Evolutionary conservation across 2,797 vertebrate genomes (phyloP).

Genomic region (Muscicapa comitata): DNA sequence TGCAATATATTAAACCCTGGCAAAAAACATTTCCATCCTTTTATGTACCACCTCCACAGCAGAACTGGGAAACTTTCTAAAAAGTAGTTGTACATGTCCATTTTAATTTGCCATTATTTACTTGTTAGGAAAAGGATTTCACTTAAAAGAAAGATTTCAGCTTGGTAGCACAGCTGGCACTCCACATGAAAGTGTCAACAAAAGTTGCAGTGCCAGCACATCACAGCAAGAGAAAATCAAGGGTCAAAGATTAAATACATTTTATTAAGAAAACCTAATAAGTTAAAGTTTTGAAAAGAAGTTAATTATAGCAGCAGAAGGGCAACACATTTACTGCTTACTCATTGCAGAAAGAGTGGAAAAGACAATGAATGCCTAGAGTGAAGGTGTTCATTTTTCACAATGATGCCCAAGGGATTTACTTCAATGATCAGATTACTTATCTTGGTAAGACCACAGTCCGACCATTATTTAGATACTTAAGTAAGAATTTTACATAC

Average conservation of each 20-base stretch:
- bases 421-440: neutral
- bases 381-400: neutral
- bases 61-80: neutral
- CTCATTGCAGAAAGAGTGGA: neutral
- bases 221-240: neutral
- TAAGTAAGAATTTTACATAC: neutral
- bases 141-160: constrained; percentile 7
- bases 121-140: neutral
- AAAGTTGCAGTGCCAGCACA: constrained; percentile 5
- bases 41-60: neutral
- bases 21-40: neutral
- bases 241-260: neutral
- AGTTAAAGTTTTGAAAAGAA: neutral
- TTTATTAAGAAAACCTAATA: neutral
- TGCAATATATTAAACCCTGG: neutral
- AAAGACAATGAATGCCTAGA: neutral
- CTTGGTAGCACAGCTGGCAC: neutral
- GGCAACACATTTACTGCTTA: neutral
- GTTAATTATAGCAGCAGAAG: neutral
- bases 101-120: constrained; percentile 7
- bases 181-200: neutral
- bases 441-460: neutral
- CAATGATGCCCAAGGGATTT: neutral
- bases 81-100: neutral
- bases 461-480: neutral